Conservation (phyloP, 2,888 invertebrate species). For the Drosophila sordidapex region DNA sequence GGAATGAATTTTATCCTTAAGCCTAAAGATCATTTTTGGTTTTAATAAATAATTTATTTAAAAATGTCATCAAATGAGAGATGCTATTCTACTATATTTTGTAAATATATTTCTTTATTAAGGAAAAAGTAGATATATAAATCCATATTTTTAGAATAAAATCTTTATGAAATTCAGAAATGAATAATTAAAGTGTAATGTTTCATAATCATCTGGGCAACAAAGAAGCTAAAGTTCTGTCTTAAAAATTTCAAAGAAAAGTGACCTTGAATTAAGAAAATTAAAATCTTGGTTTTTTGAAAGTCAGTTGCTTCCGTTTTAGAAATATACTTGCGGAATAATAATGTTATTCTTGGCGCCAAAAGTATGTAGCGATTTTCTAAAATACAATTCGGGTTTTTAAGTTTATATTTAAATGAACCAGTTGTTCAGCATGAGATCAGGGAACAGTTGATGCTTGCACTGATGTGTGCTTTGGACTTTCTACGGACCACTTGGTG, state of each 20-base stretch:
- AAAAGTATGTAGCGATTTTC: background rate
- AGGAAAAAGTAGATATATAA: background rate
- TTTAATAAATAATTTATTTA: background rate
- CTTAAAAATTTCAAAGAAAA: background rate
- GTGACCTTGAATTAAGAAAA: too few species aligned
- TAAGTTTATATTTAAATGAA: constrained; percentile 37
- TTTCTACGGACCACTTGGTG: constrained; percentile 1
- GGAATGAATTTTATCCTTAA: background rate
- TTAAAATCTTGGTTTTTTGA: too few species aligned
- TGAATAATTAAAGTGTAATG: background rate
- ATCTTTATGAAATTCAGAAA: rapidly evolving
- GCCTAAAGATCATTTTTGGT: background rate
- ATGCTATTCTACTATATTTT: background rate
- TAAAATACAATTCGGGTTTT: background rate
- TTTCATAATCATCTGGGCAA: background rate
- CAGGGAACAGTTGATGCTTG: background rate
- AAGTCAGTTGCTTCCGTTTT: too few species aligned
- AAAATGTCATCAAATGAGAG: background rate
- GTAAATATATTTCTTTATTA: background rate
- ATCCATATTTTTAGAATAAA: background rate
- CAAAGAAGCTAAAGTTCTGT: background rate
- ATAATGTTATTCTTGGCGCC: too few species aligned
- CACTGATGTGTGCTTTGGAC: background rate
- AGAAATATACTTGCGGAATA: too few species aligned
- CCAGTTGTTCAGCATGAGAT: background rate